phyloP scores from a whole-genome alignment of 2,113 vertebrate genomes.

The Rhinolophus ferrumequinum region DNA sequence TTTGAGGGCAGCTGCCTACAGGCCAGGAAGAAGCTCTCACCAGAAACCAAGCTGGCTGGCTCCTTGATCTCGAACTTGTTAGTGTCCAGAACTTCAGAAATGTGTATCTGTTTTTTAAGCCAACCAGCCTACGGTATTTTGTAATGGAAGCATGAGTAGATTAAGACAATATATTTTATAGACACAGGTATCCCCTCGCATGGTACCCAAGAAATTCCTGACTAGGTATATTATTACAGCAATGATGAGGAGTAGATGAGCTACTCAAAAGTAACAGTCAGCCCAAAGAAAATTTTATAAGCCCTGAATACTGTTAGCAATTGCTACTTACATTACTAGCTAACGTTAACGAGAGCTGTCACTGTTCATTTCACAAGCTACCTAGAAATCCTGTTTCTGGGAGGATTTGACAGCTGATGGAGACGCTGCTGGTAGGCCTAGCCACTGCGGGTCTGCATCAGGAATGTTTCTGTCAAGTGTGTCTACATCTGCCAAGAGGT shows the following conservation, averaged over 20 bases:
- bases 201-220: background rate
- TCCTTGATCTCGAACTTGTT: background rate
- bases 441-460: background rate
- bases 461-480: slow-evolving; percentile 42
- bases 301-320: background rate
- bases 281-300: background rate
- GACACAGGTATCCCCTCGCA: background rate
- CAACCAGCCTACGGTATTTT: background rate
- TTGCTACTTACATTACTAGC: background rate
- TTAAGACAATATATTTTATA: background rate
- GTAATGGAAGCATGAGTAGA: background rate
- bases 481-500: background rate
- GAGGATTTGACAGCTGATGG: slow-evolving; percentile 19
- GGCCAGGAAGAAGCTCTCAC: background rate
- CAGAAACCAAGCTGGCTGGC: background rate
- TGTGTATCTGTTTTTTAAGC: background rate
- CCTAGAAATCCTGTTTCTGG: background rate
- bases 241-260: background rate
- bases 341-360: slow-evolving; percentile 40
- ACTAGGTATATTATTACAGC: background rate
- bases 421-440: background rate
- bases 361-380: background rate
- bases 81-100: background rate
- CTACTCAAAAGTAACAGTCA: background rate
- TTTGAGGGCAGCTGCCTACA: background rate